These are phyloP conservation scores for Gyrodactylus bullatarudis DNA, from an alignment of 1,140 invertebrate genomes.

Conservation along the genomic window DNA sequence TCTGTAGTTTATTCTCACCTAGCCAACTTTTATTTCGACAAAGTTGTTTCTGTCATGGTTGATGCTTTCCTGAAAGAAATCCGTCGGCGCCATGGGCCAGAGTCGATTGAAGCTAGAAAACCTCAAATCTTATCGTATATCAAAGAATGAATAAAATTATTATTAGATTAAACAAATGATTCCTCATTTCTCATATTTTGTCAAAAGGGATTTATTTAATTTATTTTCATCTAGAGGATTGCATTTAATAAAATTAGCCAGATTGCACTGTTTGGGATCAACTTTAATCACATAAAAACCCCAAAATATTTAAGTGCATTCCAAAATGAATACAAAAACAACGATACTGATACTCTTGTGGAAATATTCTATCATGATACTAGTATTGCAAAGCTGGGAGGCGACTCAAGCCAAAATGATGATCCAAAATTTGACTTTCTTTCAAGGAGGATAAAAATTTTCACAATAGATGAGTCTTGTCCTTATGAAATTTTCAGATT, in stretches of 20 bases:
- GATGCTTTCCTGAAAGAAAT: background rate
- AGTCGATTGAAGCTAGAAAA: background rate
- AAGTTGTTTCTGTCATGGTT: background rate
- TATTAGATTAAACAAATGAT: background rate
- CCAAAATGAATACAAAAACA: background rate
- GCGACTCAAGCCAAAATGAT: background rate
- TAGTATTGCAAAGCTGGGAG: background rate
- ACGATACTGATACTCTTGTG: background rate
- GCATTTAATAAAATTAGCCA: background rate
- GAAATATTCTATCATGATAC: background rate
- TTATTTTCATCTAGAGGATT: background rate
- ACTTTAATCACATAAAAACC: background rate
- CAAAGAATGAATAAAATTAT: background rate
- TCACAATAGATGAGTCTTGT: background rate
- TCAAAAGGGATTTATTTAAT: background rate
- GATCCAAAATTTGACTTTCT: background rate
- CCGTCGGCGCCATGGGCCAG: background rate
- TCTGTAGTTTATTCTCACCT: background rate
- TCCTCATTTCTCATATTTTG: background rate
- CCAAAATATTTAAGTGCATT: background rate
- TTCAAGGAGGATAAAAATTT: background rate
- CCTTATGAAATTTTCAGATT: background rate
- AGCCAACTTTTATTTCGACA: background rate
- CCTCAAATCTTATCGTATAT: background rate
- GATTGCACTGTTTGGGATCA: background rate